These are phyloP conservation scores for Pectinophora gossypiella DNA, from an alignment of 1,140 invertebrate genomes.

Conservation along the genomic window DNA sequence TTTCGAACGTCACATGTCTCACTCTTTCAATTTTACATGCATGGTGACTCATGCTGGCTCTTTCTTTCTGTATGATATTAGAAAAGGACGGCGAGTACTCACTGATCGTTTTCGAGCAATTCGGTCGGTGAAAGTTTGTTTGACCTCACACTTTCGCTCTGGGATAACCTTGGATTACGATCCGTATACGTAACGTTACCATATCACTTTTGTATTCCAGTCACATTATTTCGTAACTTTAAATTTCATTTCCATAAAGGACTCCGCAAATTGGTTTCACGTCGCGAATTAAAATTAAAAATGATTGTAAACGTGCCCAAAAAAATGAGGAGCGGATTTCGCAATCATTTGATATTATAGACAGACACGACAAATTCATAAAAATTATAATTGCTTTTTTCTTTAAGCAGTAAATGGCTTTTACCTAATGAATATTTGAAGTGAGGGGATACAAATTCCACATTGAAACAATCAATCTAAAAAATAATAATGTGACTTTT, in stretches of 20 bases:
- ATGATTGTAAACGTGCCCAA: too few species aligned
- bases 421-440: too few species aligned
- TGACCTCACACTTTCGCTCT: conserved; percentile 30
- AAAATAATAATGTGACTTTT: too few species aligned
- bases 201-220: conserved; percentile 15
- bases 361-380: too few species aligned
- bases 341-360: neutral
- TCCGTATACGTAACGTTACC: conserved; percentile 22
- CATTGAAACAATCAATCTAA: too few species aligned
- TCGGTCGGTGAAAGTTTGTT: conserved; percentile 5
- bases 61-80: neutral
- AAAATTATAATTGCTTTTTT: too few species aligned
- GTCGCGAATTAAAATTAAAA: neutral
- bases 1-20: too few species aligned
- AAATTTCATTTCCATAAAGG: neutral
- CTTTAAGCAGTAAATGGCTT: too few species aligned
- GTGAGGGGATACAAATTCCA: too few species aligned
- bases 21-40: neutral
- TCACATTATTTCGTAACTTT: conserved; percentile 13
- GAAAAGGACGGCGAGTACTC: neutral
- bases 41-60: neutral
- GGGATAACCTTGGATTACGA: conserved; percentile 29
- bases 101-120: neutral
- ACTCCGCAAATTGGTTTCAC: neutral
- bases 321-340: neutral